phyloP scores from a whole-genome alignment of 2,888 invertebrate genomes.

The Xylota sylvarum region DNA sequence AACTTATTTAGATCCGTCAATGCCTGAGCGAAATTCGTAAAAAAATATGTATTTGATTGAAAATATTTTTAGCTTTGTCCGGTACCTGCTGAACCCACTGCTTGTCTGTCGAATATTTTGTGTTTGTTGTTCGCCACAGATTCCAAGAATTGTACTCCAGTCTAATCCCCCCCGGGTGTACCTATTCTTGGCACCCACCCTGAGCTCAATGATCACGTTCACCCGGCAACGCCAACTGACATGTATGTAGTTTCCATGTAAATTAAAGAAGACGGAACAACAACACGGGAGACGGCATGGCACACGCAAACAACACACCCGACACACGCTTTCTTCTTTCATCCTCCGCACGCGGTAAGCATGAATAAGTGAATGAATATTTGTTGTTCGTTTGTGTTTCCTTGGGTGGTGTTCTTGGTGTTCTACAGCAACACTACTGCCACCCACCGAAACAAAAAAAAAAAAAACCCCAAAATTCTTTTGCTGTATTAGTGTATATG shows the following conservation, averaged over 20 bases:
- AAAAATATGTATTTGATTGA: no score
- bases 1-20: no score
- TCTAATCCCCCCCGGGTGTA: constrained; percentile 4
- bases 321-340: constrained; percentile 53
- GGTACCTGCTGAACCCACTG: background rate
- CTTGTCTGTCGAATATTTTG: constrained; percentile 8
- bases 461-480: constrained; percentile 15
- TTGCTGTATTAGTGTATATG: constrained; percentile 41
- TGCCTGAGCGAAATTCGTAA: background rate
- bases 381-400: constrained; percentile 6
- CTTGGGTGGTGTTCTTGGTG: constrained; percentile 23
- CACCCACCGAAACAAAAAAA: constrained; percentile 8
- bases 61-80: no score
- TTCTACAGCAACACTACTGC: constrained; percentile 15
- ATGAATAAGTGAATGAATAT: constrained; percentile 74
- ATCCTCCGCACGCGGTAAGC: constrained; percentile 60
- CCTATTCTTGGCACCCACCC: background rate
- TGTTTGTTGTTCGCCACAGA: constrained; percentile 1
- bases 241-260: constrained; percentile 51
- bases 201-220: constrained; percentile 3
- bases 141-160: background rate
- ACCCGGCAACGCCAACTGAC: constrained; percentile 33
- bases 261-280: constrained; percentile 43
- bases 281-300: constrained; percentile 33
- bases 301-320: constrained; percentile 38